These are phyloP conservation scores for Volucella inanis DNA, from an alignment of 2,888 invertebrate species.

Conservation along the genomic window DNA sequence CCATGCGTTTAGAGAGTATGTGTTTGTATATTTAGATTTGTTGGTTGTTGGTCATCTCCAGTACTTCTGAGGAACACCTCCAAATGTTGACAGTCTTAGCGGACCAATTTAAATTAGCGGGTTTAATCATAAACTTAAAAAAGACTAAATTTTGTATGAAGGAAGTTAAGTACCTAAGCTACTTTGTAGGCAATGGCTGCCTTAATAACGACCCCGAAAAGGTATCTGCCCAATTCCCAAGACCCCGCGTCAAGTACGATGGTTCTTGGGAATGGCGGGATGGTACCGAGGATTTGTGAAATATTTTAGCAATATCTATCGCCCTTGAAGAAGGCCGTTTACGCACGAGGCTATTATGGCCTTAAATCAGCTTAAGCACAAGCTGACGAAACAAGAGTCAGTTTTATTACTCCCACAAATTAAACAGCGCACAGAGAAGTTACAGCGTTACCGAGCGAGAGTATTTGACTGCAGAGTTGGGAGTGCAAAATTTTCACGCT, in stretches of 20 bases:
- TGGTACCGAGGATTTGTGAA: no score
- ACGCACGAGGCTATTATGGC: background rate
- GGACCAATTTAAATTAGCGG: no score
- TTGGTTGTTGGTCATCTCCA: slow-evolving; percentile 51
- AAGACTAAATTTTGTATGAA: no score
- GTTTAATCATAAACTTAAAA: no score
- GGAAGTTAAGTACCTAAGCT: no score
- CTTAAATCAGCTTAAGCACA: background rate
- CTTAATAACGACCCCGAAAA: background rate
- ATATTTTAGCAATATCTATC: background rate
- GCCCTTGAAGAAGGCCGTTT: background rate
- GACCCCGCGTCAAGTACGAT: no score
- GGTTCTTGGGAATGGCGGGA: no score
- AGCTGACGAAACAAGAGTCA: background rate
- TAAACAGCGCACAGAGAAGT: slow-evolving; percentile 1
- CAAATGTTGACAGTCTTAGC: no score
- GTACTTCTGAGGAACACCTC: background rate
- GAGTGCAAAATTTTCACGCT: background rate
- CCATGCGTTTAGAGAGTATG: no score
- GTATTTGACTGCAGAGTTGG: background rate
- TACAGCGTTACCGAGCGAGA: background rate
- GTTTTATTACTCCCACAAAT: slow-evolving; percentile 9
- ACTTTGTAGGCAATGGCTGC: background rate
- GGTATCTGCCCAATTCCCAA: no score
- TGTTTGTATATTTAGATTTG: no score